A percentile compares a stretch with the other conserved stretches of the same genome.
phyloP scores from a whole-genome alignment of 2,113 vertebrate species.

The Marmota flaviventris region DNA sequence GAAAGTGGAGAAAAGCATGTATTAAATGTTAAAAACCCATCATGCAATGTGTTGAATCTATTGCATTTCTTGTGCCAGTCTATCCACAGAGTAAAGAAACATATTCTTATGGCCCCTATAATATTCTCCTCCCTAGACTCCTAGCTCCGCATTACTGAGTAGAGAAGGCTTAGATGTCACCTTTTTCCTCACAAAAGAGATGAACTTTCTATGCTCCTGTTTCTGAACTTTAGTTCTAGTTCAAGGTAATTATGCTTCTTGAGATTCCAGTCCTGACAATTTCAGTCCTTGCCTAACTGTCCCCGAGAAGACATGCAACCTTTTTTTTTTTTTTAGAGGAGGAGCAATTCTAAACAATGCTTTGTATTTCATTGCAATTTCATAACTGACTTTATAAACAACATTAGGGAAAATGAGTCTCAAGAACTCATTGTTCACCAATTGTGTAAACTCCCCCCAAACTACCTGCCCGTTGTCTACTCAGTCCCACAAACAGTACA shows the following conservation, averaged over 20 bases:
- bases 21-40: neutral
- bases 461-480: neutral
- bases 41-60: neutral
- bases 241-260: slow-evolving; percentile 47
- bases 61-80: neutral
- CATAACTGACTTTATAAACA: slow-evolving; percentile 20
- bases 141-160: neutral
- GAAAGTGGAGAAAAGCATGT: neutral
- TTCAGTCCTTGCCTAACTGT: neutral
- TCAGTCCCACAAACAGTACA: neutral
- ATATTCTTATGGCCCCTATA: neutral
- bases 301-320: neutral
- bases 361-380: neutral
- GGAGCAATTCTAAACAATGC: neutral
- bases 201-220: neutral
- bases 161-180: slow-evolving; percentile 23
- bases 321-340: neutral
- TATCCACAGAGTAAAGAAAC: slow-evolving; percentile 13
- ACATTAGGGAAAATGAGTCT: slow-evolving; percentile 2
- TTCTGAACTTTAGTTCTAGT: slow-evolving; percentile 25
- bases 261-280: neutral
- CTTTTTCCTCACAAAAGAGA: slow-evolving; percentile 37
- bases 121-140: neutral
- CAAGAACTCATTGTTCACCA: neutral
- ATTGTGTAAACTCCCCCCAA: neutral